A percentile compares a stretch with the other conserved stretches of the same genome.
phyloP scores from a whole-genome alignment of 2,888 invertebrate species.

The Epinotia demarniana region DNA sequence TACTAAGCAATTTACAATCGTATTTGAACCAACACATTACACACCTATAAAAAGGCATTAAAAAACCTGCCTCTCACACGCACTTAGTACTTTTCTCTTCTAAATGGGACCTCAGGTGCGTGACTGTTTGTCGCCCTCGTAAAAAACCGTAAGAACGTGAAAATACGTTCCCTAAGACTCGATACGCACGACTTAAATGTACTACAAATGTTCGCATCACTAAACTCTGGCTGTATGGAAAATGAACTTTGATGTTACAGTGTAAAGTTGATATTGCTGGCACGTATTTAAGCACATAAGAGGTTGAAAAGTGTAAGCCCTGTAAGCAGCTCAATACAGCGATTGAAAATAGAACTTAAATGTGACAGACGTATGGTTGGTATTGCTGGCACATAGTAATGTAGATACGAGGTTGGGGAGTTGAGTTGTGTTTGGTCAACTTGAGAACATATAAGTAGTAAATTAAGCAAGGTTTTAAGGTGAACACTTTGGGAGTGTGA shows the following conservation, averaged over 20 bases:
- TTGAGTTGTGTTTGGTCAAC: background rate
- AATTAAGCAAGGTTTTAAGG: slow-evolving; percentile 2
- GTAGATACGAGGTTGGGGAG: background rate
- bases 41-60: slow-evolving; percentile 8
- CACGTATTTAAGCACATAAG: background rate
- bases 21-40: slow-evolving; percentile 24
- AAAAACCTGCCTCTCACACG: background rate
- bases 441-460: slow-evolving; percentile 3
- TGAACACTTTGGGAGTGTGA: background rate
- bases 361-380: background rate
- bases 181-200: slow-evolving; percentile 30
- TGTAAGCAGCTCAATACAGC: too few relatives aligned
- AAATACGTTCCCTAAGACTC: slow-evolving; percentile 40
- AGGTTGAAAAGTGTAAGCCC: background rate
- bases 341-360: background rate
- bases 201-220: background rate
- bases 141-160: slow-evolving; percentile 40
- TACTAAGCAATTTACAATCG: slow-evolving; percentile 32
- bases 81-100: slow-evolving; percentile 5
- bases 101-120: slow-evolving; percentile 22
- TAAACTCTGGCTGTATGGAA: background rate
- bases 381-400: background rate
- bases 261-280: background rate
- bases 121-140: slow-evolving; percentile 40
- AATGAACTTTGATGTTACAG: background rate